Conservation (phyloP, 2,113 vertebrate species). For the Origma solitaria region DNA sequence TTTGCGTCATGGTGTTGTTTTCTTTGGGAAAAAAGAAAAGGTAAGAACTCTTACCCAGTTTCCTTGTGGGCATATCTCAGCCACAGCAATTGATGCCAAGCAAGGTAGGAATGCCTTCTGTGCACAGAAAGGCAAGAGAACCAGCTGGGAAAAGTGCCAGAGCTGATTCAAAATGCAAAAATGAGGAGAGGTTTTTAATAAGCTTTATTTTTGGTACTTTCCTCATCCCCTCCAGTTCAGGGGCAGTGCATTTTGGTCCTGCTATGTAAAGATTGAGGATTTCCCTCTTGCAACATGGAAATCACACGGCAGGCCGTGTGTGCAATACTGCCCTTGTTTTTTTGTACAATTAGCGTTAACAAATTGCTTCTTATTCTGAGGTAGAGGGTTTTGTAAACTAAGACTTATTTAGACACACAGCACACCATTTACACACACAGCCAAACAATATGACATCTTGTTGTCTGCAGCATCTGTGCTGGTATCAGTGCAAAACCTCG, state of each 20-base stretch:
- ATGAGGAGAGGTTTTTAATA: not conserved
- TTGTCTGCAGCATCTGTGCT: not conserved
- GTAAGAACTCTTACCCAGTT: not conserved
- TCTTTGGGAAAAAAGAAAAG: not conserved
- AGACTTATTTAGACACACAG: not conserved
- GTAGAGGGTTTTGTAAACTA: not conserved
- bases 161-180: not conserved
- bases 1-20: not conserved
- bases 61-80: not conserved
- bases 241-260: not conserved
- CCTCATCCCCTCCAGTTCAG: not conserved
- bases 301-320: not conserved
- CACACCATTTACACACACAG: not conserved
- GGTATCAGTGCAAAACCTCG: not conserved
- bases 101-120: not conserved
- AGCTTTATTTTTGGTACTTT: not conserved
- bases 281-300: not conserved
- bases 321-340: not conserved
- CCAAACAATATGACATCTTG: not conserved
- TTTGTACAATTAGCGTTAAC: not conserved
- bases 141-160: not conserved
- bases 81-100: not conserved
- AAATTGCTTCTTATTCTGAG: not conserved
- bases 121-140: not conserved
- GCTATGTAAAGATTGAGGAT: not conserved